phyloP scores from a whole-genome alignment of 2,113 vertebrate species.

The Bujurquina vittata region DNA sequence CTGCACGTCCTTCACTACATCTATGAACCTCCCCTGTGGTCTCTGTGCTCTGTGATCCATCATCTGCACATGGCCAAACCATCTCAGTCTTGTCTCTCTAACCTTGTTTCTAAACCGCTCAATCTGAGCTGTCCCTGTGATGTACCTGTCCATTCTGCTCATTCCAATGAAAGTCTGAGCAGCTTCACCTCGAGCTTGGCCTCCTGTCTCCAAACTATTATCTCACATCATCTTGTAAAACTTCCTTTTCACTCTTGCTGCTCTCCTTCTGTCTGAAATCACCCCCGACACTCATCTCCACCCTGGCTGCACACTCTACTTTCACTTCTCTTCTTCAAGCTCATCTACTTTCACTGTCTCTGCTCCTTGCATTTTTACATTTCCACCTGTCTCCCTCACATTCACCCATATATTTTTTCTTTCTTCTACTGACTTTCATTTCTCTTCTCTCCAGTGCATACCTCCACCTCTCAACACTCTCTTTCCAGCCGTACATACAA shows the following conservation, averaged over 20 bases:
- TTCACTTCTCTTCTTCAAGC: no score
- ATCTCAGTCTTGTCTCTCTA: neutral
- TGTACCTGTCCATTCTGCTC: neutral
- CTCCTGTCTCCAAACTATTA: neutral
- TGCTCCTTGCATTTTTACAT: neutral
- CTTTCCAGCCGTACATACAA: no score
- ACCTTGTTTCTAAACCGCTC: neutral
- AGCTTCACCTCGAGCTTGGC: neutral
- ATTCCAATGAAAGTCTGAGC: neutral
- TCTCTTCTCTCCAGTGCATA: neutral
- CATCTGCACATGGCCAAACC: neutral
- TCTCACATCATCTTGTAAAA: neutral
- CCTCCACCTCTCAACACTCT: neutral
- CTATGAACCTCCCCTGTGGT: fast-evolving
- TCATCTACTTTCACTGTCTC: neutral
- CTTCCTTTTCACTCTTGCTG: no score
- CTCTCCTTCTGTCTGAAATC: no score
- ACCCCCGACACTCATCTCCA: no score
- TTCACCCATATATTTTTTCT: neutral
- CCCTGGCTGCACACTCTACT: no score
- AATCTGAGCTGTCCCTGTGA: neutral
- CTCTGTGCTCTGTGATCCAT: neutral
- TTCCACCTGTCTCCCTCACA: neutral
- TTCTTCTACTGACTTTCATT: neutral
- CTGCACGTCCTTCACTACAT: neutral